Evolutionary conservation across 2,113 vertebrate species (phyloP), one percentile per base, ranked within the genome.

Genomic region (Epinephelus moara): DNA sequence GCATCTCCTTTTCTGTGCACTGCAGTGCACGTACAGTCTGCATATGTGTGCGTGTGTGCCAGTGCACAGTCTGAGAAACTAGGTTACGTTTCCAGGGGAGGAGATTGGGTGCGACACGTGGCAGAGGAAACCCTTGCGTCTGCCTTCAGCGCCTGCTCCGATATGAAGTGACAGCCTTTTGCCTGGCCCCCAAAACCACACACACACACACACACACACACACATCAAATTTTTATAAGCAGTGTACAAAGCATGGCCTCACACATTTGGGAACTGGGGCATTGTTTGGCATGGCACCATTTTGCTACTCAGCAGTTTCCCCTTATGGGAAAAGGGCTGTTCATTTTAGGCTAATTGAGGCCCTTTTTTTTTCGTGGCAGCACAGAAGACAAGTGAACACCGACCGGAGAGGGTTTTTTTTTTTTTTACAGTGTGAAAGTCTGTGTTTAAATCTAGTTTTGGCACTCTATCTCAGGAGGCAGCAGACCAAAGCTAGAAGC

Each of bases 51-150:
- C 45, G 17, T 33, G 56, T 57, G 9, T 50, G 42, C 18, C 4
- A 33, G 60, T 63, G 63, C 33, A 60, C 57, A 69, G 63, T 76
- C 42, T 3, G 57, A 70, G 47, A 91, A 91, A 89, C 64, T 91
- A 86, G 91, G 91, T 91, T 94, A 92, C 0, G 71, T 84, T 92
- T 93, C 86, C 89, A 81, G 64, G 80, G 92, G 87, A 86, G 78
- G 84, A 81, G 86, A 92, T 83, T 81, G 80, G 69, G 69, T 69
- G 83, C 53, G 91, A 93, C 93, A 88, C 75, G 42, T 84, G 82
- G 86, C 83, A 89, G 86, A 91, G 79, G 77, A 91, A 89, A 88
- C 85, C 82, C 87, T 82, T 77, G 89, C 13, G 37, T 81, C 63
- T 89, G 86, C 82, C 64, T 80, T 75, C 66, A 84, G 27, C 2